Percentiles rank a stretch among this genome's conserved stretches.
phyloP scores from a whole-genome alignment of 37 sponge, comb jelly and placozoan species.

The Petrosia ficiformis region DNA sequence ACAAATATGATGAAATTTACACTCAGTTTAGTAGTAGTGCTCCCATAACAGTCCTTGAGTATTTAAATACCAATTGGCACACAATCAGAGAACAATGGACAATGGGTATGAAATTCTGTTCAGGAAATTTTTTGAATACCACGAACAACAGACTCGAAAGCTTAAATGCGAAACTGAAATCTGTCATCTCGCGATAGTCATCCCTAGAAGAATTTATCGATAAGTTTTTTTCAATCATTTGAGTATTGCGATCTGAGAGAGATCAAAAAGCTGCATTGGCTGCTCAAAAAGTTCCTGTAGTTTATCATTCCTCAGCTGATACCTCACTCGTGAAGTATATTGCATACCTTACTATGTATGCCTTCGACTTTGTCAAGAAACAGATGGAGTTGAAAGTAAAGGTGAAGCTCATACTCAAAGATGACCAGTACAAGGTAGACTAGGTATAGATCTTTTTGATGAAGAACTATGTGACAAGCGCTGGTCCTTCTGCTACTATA shows the following conservation, averaged over 20 bases:
- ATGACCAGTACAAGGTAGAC: too few relatives aligned
- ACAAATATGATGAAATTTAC: neutral
- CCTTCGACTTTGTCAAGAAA: too few relatives aligned
- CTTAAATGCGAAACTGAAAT: neutral
- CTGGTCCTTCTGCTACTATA: slow-evolving; percentile 32
- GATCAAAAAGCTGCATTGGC: too few relatives aligned
- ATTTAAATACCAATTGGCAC: neutral
- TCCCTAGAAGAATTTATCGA: slow-evolving; percentile 45
- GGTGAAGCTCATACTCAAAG: too few relatives aligned
- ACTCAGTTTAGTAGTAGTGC: neutral
- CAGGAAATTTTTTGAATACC: slow-evolving; percentile 22
- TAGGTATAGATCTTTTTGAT: slow-evolving; percentile 28
- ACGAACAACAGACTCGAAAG: slow-evolving; percentile 14
- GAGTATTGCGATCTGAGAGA: too few relatives aligned
- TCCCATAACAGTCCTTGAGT: neutral
- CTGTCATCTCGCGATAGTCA: neutral
- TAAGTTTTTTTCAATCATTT: slow-evolving; percentile 36
- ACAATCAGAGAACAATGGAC: neutral
- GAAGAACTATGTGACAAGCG: slow-evolving; percentile 27
- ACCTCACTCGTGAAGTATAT: too few relatives aligned
- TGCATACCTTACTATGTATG: too few relatives aligned
- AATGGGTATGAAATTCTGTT: neutral
- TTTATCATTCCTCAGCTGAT: too few relatives aligned
- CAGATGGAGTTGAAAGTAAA: too few relatives aligned
- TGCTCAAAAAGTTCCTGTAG: too few relatives aligned